phyloP scores from a whole-genome alignment of 2,888 invertebrate species.

The Pachydiplax longipennis region DNA sequence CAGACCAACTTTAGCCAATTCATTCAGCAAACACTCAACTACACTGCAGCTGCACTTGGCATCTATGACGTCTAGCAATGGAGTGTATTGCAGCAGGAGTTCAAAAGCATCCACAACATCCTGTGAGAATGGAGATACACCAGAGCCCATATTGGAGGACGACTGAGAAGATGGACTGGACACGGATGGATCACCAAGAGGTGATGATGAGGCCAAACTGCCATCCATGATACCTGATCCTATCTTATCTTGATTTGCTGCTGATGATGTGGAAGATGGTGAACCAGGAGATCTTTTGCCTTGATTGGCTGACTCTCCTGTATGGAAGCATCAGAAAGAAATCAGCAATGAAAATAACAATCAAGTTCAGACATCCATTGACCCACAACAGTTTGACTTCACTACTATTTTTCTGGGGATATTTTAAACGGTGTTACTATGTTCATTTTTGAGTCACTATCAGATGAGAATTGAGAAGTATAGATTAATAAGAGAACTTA shows the following conservation, averaged over 20 bases:
- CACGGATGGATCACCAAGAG: conserved; percentile 9
- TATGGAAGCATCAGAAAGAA: conserved; percentile 24
- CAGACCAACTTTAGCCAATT: conserved; percentile 79
- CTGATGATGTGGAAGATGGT: conserved; percentile 23
- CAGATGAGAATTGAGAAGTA: too few relatives aligned
- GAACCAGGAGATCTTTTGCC: conserved; percentile 28
- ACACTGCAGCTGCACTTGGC: conserved; percentile 89
- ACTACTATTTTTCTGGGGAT: too few relatives aligned
- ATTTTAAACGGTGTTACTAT: too few relatives aligned
- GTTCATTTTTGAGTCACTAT: too few relatives aligned
- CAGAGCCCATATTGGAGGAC: conserved; percentile 51
- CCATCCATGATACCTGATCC: background rate
- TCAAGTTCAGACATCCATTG: background rate
- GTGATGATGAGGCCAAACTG: conserved; percentile 2
- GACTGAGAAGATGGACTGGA: conserved; percentile 22
- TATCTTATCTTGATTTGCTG: conserved; percentile 25
- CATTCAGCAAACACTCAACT: conserved; percentile 82
- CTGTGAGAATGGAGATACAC: conserved; percentile 72
- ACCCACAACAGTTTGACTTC: too few relatives aligned
- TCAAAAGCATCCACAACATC: conserved; percentile 86
- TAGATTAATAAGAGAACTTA: too few relatives aligned
- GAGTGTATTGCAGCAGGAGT: conserved; percentile 81
- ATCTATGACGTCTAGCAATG: conserved; percentile 88
- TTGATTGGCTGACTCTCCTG: conserved; percentile 14
- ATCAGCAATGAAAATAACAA: background rate